Evolutionary conservation across 2,113 vertebrate species (phyloP), one percentile per base, ranked within the genome.

Genomic region (Neodon shergylaensis): DNA sequence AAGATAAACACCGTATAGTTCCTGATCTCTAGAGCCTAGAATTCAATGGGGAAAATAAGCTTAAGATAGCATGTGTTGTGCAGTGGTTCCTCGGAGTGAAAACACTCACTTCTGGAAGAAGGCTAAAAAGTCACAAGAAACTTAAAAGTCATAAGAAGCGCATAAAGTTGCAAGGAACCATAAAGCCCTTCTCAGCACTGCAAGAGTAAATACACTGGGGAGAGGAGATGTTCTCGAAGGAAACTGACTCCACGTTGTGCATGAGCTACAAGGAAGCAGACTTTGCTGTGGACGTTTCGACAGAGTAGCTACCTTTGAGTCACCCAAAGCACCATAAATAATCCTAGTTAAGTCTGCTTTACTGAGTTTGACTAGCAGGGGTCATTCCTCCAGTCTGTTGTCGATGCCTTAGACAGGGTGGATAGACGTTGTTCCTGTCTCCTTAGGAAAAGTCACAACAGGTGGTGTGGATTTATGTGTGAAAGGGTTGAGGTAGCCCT

Each of bases 1-100:
- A 93, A 88, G 54, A 94, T 76, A 70, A 95, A 95, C 31, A 91
- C 2, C 36, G 12, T 2, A n/a, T 44, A 72, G 16, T 33, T 85
- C 52, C 65, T 89, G 26, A 61, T 74, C 22, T 95, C 49, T 84
- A 81, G 52, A 79, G 91, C n/a, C 31, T 84, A 68, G 47, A 93
- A 86, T 68, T 87, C 87, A 44, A 44, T 61, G 31, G 10, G n/a
- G 90, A 84, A 94, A 94, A 47, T 28, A 68, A 89, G 47, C 44
- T 81, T 49, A 66, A 77, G 58, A 49, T 66, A 31, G 39, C 33
- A 66, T 78, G 66, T 3, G 4, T 26, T 88, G 22, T 52, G 14
- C 26, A 5, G 22, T 73, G 17, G 54, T 73, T 73, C 36, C 49
- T 73, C 47, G 7, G 14, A 58, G 36, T 31, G 54, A n/a, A 88